Conservation (phyloP, 2,797 vertebrate genomes). For the Hyperoplus lanceolatus region DNA sequence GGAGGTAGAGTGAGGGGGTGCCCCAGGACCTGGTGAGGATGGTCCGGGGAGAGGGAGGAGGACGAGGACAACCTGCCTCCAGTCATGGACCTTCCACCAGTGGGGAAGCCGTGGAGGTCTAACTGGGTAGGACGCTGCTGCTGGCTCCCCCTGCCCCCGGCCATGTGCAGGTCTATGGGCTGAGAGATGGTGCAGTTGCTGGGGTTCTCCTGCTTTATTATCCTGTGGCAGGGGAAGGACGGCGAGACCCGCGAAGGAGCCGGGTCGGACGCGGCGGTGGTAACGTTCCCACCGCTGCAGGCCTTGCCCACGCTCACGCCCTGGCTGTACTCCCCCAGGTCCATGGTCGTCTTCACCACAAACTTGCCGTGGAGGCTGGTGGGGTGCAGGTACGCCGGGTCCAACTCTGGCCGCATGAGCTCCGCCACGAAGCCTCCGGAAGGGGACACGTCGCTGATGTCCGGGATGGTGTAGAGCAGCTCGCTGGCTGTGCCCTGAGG, state of each 20-base stretch:
- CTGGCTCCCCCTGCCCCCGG: conserved; percentile 82
- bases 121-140: conserved; percentile 82
- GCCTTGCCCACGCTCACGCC: conserved; percentile 86
- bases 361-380: conserved; percentile 94
- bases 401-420: conserved; percentile 95
- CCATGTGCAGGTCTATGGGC: conserved; percentile 82
- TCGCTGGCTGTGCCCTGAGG: conserved; percentile 81
- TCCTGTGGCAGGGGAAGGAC: conserved; percentile 89
- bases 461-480: conserved; percentile 89
- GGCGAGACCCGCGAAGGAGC: conserved; percentile 69
- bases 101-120: conserved; percentile 86
- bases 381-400: conserved; percentile 93
- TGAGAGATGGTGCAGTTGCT: conserved; percentile 87
- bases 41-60: conserved; percentile 89
- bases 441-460: conserved; percentile 94
- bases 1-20: conserved; percentile 84
- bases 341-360: conserved; percentile 93
- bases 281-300: conserved; percentile 41
- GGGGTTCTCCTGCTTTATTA: conserved; percentile 91
- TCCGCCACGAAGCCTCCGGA: conserved; percentile 97
- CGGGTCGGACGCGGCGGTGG: conserved; percentile 71
- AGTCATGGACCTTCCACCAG: conserved; percentile 85
- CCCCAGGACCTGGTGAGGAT: conserved; percentile 86
- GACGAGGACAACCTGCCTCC: conserved; percentile 86
- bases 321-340: conserved; percentile 90